These are phyloP conservation scores for Athalia cordata DNA, from an alignment of 2,888 invertebrate species.

Conservation along the genomic window DNA sequence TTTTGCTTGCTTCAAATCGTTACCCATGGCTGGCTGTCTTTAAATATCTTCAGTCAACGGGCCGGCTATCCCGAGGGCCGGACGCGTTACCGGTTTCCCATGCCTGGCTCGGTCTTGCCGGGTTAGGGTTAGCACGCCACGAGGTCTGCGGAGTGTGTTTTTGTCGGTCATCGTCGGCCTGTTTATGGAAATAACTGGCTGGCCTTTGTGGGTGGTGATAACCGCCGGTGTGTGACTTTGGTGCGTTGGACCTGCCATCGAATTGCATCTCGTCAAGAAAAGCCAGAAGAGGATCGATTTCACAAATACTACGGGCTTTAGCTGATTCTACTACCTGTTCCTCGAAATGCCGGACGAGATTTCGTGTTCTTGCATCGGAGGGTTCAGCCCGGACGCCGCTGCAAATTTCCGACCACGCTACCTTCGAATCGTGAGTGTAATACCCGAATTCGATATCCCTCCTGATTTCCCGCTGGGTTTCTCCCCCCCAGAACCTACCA, in stretches of 20 bases:
- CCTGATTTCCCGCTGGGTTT: not conserved
- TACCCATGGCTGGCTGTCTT: no score
- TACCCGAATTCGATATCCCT: slow-evolving; percentile 7
- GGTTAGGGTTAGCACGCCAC: no score
- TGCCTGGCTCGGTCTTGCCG: no score
- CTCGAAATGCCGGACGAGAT: not conserved
- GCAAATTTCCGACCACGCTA: not conserved
- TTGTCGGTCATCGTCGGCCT: no score
- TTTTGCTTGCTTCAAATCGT: no score
- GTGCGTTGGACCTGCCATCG: not conserved
- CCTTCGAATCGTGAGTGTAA: not conserved
- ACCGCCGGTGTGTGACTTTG: not conserved
- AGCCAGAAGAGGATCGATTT: not conserved
- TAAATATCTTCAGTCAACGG: no score
- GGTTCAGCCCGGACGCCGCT: not conserved
- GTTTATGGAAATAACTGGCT: no score
- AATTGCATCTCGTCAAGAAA: not conserved
- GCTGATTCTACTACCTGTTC: not conserved
- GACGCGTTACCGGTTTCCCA: no score
- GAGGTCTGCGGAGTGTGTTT: no score
- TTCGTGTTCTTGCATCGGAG: not conserved
- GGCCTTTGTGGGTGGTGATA: no score
- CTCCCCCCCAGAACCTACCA: no score
- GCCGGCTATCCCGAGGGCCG: no score
- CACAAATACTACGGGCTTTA: not conserved